Evolutionary conservation across 2,888 invertebrate species (phyloP).

Genomic region (Lasius platythorax): DNA sequence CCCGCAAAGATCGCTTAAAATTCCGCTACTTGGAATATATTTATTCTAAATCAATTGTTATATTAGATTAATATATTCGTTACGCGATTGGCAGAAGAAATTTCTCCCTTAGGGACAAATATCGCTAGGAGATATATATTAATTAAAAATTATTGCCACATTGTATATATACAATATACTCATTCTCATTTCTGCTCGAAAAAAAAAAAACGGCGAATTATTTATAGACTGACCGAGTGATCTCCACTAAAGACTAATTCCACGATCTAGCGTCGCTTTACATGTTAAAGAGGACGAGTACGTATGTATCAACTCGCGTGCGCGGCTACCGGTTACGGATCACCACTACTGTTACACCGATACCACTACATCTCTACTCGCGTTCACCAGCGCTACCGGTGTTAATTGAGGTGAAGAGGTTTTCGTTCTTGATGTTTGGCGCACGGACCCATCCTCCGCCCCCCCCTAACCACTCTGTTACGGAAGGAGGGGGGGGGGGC

Average conservation of each 20-base stretch:
- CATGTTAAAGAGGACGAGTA: slow-evolving; percentile 44
- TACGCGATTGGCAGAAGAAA: background rate
- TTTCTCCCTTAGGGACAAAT: background rate
- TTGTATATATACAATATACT: background rate
- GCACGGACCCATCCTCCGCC: slow-evolving; percentile 12
- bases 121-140: background rate
- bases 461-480: background rate
- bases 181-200: background rate
- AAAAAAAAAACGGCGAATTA: background rate
- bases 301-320: slow-evolving; percentile 29
- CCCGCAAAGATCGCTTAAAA: background rate
- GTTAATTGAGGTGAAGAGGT: slow-evolving; percentile 54
- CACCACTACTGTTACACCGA: background rate
- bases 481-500: no score
- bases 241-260: slow-evolving; percentile 17
- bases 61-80: background rate
- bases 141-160: background rate
- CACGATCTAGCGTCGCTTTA: slow-evolving; percentile 17
- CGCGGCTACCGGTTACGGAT: slow-evolving; percentile 28
- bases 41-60: background rate
- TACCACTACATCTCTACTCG: slow-evolving; percentile 8
- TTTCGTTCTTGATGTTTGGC: slow-evolving; percentile 54
- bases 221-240: background rate
- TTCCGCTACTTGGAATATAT: background rate
- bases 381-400: slow-evolving; percentile 27